phyloP scores from a whole-genome alignment of 2,113 vertebrate species.

The Argyrosomus japonicus region DNA sequence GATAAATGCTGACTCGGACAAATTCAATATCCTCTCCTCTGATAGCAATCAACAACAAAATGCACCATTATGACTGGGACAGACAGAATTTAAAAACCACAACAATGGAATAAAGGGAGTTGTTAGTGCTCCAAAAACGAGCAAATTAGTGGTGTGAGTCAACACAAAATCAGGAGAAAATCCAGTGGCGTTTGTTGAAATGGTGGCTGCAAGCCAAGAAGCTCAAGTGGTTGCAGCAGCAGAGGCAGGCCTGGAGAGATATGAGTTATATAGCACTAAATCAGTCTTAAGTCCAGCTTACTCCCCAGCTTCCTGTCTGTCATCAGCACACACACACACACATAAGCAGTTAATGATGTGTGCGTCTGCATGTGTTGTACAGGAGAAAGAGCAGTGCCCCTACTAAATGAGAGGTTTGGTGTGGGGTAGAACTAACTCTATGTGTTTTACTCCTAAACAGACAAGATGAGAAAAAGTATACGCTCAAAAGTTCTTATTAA shows the following conservation, averaged over 20 bases:
- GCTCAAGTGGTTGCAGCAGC: slow-evolving; percentile 30
- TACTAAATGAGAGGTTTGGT: slow-evolving; percentile 7
- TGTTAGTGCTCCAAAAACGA: slow-evolving; percentile 25
- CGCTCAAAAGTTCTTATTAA: neutral
- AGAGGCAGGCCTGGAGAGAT: slow-evolving; percentile 44
- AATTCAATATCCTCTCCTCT: slow-evolving; percentile 52
- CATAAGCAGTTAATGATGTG: slow-evolving; percentile 4
- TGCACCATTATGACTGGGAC: neutral
- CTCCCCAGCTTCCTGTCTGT: slow-evolving; percentile 47
- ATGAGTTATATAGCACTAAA: slow-evolving; percentile 65
- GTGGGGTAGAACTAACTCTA: too few species aligned
- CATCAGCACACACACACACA: slow-evolving; percentile 35
- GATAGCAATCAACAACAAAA: slow-evolving; percentile 52
- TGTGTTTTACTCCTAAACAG: neutral
- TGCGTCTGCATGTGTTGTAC: slow-evolving; percentile 10
- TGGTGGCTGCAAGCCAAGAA: slow-evolving; percentile 40
- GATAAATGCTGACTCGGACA: slow-evolving; percentile 52
- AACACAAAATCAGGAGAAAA: slow-evolving; percentile 56
- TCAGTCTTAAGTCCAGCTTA: slow-evolving; percentile 65
- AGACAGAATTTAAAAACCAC: neutral
- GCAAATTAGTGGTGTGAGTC: slow-evolving; percentile 43
- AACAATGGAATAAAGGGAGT: slow-evolving; percentile 21
- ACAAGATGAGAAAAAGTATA: neutral
- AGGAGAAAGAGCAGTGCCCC: neutral
- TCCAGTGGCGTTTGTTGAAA: slow-evolving; percentile 55